Evolutionary conservation across 2,797 vertebrate genomes (phyloP).

Genomic region (Sebastolobus alascanus): DNA sequence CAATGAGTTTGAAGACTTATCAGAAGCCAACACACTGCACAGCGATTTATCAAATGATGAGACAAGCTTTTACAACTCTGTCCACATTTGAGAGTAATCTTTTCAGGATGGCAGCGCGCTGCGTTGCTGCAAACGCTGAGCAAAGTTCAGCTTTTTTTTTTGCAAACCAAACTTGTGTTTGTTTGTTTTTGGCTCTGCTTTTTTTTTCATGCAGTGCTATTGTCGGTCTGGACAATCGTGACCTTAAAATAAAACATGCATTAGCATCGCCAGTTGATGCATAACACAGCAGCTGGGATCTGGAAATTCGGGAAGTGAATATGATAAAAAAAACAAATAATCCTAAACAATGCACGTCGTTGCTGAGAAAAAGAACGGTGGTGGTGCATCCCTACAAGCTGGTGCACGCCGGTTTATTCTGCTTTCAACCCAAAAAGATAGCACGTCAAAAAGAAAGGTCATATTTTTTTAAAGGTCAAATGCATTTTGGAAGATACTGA

Average conservation of each 20-base stretch:
- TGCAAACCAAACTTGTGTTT: neutral
- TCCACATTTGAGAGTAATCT: neutral
- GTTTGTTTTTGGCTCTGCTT: neutral
- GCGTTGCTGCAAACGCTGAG: neutral
- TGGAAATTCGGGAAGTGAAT: neutral
- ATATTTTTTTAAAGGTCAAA: conserved; percentile 1
- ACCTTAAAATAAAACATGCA: neutral
- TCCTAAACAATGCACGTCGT: neutral
- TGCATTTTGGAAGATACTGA: neutral
- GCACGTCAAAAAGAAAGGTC: neutral
- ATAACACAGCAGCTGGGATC: neutral
- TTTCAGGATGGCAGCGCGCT: neutral
- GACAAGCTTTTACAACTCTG: neutral
- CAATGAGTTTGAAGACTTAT: neutral
- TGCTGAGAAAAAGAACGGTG: neutral
- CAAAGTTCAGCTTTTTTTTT: neutral
- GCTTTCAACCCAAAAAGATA: neutral
- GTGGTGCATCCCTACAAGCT: neutral
- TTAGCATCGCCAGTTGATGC: neutral
- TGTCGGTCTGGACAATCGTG: neutral
- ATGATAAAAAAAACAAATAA: neutral
- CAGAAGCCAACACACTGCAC: neutral
- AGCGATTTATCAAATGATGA: neutral
- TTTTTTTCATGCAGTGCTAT: neutral
- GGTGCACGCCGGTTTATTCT: neutral